These are phyloP conservation scores for Tachina fera DNA, from an alignment of 2,888 invertebrate species.

Conservation along the genomic window DNA sequence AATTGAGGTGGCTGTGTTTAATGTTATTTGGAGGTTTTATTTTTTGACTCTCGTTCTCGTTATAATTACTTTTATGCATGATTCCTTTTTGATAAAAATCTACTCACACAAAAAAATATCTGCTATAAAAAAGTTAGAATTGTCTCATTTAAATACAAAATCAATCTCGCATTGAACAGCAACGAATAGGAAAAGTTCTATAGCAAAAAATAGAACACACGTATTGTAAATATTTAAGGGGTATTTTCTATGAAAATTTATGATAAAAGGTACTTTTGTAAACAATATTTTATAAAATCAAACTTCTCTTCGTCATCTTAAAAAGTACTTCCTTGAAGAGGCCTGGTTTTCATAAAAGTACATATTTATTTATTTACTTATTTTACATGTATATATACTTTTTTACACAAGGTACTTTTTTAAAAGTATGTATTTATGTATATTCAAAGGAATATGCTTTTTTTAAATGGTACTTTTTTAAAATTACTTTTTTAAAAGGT, in stretches of 20 bases:
- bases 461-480: neutral
- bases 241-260: neutral
- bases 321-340: neutral
- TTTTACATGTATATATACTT: neutral
- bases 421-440: too few relatives aligned
- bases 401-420: neutral
- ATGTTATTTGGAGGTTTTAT: slow-evolving; percentile 32
- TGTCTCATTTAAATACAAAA: slow-evolving; percentile 15
- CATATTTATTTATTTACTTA: neutral
- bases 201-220: neutral
- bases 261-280: neutral
- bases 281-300: neutral
- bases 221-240: neutral
- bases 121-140: slow-evolving; percentile 3
- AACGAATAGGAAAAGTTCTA: neutral
- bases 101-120: neutral
- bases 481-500: neutral
- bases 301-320: neutral
- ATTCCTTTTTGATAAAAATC: slow-evolving; percentile 27
- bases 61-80: slow-evolving; percentile 55
- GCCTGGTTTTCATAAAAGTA: neutral
- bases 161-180: neutral
- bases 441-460: neutral
- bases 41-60: slow-evolving; percentile 2
- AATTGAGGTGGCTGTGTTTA: slow-evolving; percentile 44